Base-by-base conservation (phyloP, 2,888 invertebrate species). In the Mellilla xanthometata region DNA sequence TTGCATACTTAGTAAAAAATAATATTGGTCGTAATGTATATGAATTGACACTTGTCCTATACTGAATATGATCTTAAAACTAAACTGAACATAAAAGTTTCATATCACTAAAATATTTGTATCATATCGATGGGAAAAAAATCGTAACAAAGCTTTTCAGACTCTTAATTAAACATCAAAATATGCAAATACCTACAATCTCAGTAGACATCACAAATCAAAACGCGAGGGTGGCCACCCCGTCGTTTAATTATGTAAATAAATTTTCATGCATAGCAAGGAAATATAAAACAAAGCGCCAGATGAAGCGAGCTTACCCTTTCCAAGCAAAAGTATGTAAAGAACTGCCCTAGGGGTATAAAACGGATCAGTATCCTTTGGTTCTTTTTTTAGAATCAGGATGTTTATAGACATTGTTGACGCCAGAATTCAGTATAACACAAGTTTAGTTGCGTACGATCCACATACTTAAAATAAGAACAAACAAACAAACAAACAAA, bases 171-270 rank as follows among this genome's bases (percentile, higher is more conserved):
- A 81, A 76, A 72, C 68, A 68, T 65, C 53, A 71, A 74, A 85
- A 78, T 81, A 86, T 84, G 83, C 74, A 81, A 85, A 86, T 82
- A 68, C 67, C 58, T 64, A 63, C 15, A 80, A 81, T 80, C 77
- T 81, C 61, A 72, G 76, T 81, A 81, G 84, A 81, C 80, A 80
- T 81, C 76, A 68, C 81, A 80, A 86, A 87, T 84, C 84, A 83
- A 76, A 81, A 48, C 33, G 41, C 76, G 67, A 62, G 79, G 80
- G 76, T 72, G 69, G 68, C 66, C 57, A 62, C 64, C 66, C 64
- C 74, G 72, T 64, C 81, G 76, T 81, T 87, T 87, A 86, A 86
- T 86, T 85, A 88, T 88, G 87, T 81, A 84, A 88, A 88, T 86
- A 86, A 77, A 82, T 81, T 83, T 54, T 81, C 81, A 81, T 85